Evolutionary conservation across 1,140 invertebrate species (phyloP).

Genomic region (Drosophila neocordata): DNA sequence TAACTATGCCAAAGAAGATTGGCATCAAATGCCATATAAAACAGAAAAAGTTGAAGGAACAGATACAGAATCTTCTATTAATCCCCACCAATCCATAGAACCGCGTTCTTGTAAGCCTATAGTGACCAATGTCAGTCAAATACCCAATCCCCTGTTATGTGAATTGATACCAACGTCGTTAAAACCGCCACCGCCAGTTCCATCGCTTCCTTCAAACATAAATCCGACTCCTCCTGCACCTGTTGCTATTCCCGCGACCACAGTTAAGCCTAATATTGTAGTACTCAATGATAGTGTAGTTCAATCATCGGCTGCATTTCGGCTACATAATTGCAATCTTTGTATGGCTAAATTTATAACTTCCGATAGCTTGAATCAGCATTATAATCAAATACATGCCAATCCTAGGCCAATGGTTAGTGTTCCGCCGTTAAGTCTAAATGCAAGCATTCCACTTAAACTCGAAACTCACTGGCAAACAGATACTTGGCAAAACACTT

Average conservation of each 20-base stretch:
- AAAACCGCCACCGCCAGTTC: neutral
- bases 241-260: neutral
- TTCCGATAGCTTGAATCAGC: conserved; percentile 66
- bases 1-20: conserved; percentile 78
- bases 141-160: conserved; percentile 57
- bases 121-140: conserved; percentile 76
- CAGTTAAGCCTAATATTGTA: conserved; percentile 73
- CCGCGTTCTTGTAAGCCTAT: conserved; percentile 72
- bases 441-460: conserved; percentile 35
- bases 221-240: neutral
- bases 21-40: conserved; percentile 67
- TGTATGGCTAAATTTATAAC: conserved; percentile 75
- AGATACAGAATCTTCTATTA: conserved; percentile 17
- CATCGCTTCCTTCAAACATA: neutral
- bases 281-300: conserved; percentile 80
- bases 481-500: conserved; percentile 49
- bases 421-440: conserved; percentile 49
- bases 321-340: conserved; percentile 63
- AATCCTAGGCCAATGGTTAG: conserved; percentile 61
- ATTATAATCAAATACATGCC: conserved; percentile 52
- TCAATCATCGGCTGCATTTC: conserved; percentile 66
- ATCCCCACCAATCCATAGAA: conserved; percentile 1
- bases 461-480: conserved; percentile 61
- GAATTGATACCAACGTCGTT: conserved; percentile 45
- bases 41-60: conserved; percentile 65